Evolutionary conservation across 2,113 vertebrate species (phyloP), one percentile per base, ranked within the genome.

Genomic region (Heloderma charlesbogerti): DNA sequence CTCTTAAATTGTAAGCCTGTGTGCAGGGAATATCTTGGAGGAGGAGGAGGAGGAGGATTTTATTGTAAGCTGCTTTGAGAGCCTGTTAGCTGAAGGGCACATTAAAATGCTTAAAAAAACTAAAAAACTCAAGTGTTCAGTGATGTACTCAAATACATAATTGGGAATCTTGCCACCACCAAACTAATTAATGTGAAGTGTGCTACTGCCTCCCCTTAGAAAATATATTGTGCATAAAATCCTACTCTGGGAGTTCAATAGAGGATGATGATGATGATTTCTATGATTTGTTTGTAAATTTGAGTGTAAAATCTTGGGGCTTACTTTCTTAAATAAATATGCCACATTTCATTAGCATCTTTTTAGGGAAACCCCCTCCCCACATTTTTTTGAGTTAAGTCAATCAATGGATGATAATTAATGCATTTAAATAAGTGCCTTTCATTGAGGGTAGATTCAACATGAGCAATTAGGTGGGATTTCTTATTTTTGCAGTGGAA

Each of bases 401-500:
- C 80, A 94, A 91, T 93, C 91, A 94, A 94, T 54, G 91, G 12
- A 87, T 92, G 93, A 88, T 93, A 95, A 96, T 93, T 93, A 95
- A 94, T 94, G 84, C 31, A 92, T 95, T 93, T 94, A 96, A 96
- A 88, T 92, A 83, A 78, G 69, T 92, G 71, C 78, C 72, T 96
- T 86, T 95, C 90, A 93, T 96, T 94, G 92, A 93, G 87, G 93
- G 85, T 40, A 93, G 84, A 80, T 85, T 89, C 71, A 88, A 51
- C 87, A 84, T 92, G 92, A 93, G 66, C 90, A 92, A 93, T 93
- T 95, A 94, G 1, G 0, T 4, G 37, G 91, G 92, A 79, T 93
- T 86, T 81, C 79, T 78, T 93, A 72, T 93, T 95, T 95, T 93
- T 95, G 83, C 78, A 92, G 80, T 93, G 91, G 80, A 94, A 93